Conservation (phyloP, 2,888 invertebrate genomes). For the Cryptus armator region DNA sequence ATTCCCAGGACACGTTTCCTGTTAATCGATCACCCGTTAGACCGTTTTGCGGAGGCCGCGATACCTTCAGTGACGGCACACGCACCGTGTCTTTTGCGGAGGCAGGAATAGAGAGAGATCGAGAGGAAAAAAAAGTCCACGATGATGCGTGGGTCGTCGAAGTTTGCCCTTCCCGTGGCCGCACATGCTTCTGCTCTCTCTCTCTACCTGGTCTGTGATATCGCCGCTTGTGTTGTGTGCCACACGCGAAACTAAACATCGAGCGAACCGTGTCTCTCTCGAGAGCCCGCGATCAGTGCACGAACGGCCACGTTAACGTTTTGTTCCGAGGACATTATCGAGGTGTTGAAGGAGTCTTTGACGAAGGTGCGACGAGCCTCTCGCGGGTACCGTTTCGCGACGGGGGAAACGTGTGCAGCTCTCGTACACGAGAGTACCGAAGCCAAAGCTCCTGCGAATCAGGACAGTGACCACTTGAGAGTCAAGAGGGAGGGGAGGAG, state of each 20-base stretch:
- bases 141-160: constrained; percentile 69
- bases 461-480: neutral
- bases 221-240: constrained; percentile 65
- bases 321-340: constrained; percentile 52
- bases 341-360: constrained; percentile 40
- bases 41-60: constrained; percentile 65
- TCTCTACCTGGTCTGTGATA: constrained; percentile 62
- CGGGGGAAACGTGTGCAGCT: constrained; percentile 12
- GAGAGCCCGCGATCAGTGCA: constrained; percentile 59
- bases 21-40: constrained; percentile 61
- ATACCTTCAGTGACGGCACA: constrained; percentile 48
- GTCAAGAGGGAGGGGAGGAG: constrained; percentile 5
- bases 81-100: constrained; percentile 72
- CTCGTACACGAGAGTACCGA: constrained; percentile 7
- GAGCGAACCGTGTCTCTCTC: constrained; percentile 74
- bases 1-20: constrained; percentile 16
- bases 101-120: constrained; percentile 62
- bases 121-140: constrained; percentile 20
- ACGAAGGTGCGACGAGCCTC: constrained; percentile 28
- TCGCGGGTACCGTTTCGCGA: constrained; percentile 27
- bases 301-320: constrained; percentile 57
- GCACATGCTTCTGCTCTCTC: constrained; percentile 33
- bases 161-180: constrained; percentile 76
- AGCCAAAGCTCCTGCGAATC: neutral
- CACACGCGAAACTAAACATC: constrained; percentile 71